These are phyloP conservation scores for Bos taurus DNA, from an alignment of 2,113 vertebrate species.

Conservation along the genomic window DNA sequence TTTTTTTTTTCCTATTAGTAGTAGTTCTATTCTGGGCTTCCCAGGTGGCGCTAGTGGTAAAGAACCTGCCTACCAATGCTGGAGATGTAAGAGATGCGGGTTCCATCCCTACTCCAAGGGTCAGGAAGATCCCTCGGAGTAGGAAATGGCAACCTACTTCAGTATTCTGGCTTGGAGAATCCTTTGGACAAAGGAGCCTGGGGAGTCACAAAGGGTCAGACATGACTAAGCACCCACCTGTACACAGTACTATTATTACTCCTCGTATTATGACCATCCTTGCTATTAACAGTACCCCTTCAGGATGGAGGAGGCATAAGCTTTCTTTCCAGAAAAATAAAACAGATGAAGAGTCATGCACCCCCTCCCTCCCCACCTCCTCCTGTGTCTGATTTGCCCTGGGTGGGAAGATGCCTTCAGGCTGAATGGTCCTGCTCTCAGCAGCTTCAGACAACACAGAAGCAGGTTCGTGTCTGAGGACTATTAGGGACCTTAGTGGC, in stretches of 20 bases:
- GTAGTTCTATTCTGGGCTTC: background rate
- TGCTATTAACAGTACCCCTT: background rate
- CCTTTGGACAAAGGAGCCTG: background rate
- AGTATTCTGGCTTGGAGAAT: background rate
- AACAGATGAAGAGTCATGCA: background rate
- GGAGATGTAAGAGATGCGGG: fast-evolving
- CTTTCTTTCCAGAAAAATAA: background rate
- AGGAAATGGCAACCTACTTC: background rate
- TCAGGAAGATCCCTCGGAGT: background rate
- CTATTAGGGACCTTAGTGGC: background rate
- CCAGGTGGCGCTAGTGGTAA: background rate
- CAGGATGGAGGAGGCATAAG: background rate
- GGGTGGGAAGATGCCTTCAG: background rate
- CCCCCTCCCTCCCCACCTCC: background rate
- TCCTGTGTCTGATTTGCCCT: background rate
- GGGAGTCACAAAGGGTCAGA: background rate
- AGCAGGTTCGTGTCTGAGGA: background rate
- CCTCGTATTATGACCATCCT: background rate
- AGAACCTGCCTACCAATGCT: background rate
- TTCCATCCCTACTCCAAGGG: background rate
- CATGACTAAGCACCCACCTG: background rate
- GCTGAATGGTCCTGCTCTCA: background rate
- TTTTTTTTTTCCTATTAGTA: background rate
- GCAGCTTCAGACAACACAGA: background rate
- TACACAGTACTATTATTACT: background rate